These are phyloP conservation scores for Neria commutata DNA, from an alignment of 2,888 invertebrate species.

Conservation along the genomic window DNA sequence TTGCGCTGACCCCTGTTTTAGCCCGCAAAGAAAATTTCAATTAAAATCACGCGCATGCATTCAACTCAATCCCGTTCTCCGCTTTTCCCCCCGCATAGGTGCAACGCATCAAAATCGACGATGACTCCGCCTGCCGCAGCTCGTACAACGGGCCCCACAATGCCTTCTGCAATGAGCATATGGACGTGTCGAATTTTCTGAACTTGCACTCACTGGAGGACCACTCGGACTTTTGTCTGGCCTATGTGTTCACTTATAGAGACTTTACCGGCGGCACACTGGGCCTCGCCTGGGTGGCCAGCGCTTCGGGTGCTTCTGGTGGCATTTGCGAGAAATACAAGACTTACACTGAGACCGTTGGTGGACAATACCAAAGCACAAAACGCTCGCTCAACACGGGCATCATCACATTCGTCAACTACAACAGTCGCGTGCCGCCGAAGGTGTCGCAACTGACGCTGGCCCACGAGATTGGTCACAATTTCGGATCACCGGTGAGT, in stretches of 20 bases:
- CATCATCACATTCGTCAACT: constrained; percentile 98
- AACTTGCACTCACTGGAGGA: constrained; percentile 96
- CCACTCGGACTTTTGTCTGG: constrained; percentile 98
- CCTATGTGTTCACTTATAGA: constrained; percentile 97
- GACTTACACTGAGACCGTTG: constrained; percentile 94
- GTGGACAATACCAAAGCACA: constrained; percentile 91
- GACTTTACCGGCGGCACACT: constrained; percentile 98
- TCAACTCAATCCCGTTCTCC: constrained; percentile 28
- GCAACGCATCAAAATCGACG: constrained; percentile 79
- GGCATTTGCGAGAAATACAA: constrained; percentile 99
- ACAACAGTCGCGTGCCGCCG: constrained; percentile 94
- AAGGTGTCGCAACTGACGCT: constrained; percentile 97
- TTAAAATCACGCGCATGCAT: constrained; percentile 25
- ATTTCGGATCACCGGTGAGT: constrained; percentile 96
- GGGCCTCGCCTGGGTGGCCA: constrained; percentile 99
- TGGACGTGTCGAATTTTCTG: constrained; percentile 98
- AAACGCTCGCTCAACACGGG: constrained; percentile 96
- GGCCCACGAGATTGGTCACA: constrained; percentile 98
- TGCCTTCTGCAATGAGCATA: constrained; percentile 94
- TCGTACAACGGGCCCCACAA: constrained; percentile 74
- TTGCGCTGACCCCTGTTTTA: not conserved
- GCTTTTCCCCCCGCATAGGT: constrained; percentile 43
- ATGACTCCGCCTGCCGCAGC: constrained; percentile 77
- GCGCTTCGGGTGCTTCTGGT: constrained; percentile 95
- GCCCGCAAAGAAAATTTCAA: not conserved